A percentile compares a stretch with the other conserved stretches of the same genome.
Conservation (phyloP, 37 sponge, comb jelly and placozoan species). For the Haliclona indistincta region DNA sequence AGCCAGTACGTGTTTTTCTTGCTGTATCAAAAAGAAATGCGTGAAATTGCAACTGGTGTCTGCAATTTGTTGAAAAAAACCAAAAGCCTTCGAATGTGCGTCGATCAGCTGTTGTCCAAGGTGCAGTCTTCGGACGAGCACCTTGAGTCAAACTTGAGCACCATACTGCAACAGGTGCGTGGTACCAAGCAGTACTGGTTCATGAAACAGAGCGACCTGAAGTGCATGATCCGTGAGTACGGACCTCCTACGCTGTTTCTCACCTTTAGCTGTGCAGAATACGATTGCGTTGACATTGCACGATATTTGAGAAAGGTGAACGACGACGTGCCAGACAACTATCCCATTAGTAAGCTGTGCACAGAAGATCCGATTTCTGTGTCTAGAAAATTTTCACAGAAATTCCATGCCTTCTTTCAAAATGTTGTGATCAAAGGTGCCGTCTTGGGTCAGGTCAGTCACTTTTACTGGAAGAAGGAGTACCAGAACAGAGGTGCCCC, state of each 20-base stretch:
- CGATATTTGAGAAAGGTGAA: constrained; percentile 38
- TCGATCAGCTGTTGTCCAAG: too few species aligned
- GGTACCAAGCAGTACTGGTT: constrained; percentile 57
- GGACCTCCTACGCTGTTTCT: constrained; percentile 51
- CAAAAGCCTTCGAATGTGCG: constrained; percentile 14
- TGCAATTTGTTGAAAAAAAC: constrained; percentile 49
- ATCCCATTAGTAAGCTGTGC: constrained; percentile 45
- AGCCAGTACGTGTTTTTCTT: constrained; percentile 50
- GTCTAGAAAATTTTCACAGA: constrained; percentile 46
- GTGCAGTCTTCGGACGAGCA: too few species aligned
- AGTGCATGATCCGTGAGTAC: constrained; percentile 41
- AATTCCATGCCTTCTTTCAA: constrained; percentile 30
- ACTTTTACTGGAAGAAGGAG: constrained; percentile 37
- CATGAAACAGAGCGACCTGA: constrained; percentile 22
- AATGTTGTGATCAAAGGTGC: constrained; percentile 32
- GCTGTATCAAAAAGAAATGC: constrained; percentile 41
- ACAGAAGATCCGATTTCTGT: constrained; percentile 57
- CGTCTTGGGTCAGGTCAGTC: constrained; percentile 36
- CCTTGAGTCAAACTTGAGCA: constrained; percentile 12
- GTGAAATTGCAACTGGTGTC: constrained; percentile 31
- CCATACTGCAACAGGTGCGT: constrained; percentile 44
- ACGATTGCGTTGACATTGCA: constrained; percentile 12
- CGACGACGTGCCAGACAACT: constrained; percentile 3
- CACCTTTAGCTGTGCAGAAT: too few species aligned
- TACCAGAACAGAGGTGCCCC: constrained; percentile 40